Conservation (phyloP, 1,140 invertebrate species). For the Melanaphis sacchari region DNA sequence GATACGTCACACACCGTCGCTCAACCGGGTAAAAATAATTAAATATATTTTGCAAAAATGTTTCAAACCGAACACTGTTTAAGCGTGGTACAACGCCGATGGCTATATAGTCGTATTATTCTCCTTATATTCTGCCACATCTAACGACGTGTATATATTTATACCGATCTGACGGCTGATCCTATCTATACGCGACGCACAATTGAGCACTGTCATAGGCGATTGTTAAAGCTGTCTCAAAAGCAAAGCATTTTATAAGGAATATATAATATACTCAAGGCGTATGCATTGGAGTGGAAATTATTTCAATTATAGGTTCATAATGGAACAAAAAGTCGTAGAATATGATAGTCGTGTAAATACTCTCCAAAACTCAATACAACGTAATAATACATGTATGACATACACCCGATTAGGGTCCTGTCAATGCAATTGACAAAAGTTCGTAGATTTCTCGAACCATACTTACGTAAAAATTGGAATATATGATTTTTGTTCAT, state of each 20-base stretch:
- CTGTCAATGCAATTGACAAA: background rate
- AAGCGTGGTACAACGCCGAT: background rate
- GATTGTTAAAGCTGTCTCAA: background rate
- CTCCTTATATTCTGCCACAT: background rate
- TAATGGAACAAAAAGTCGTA: slow-evolving; percentile 11
- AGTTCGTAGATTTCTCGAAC: background rate
- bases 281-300: background rate
- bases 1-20: background rate
- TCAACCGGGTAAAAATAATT: background rate
- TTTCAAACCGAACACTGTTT: background rate
- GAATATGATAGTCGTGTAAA: background rate
- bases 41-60: background rate
- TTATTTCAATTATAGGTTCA: slow-evolving; percentile 24
- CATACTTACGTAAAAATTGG: background rate
- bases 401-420: background rate
- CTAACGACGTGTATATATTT: background rate
- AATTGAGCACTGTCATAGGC: background rate
- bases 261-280: background rate
- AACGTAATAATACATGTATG: background rate
- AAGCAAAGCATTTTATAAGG: background rate
- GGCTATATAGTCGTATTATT: background rate
- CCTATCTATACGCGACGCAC: background rate
- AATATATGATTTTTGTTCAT: background rate
- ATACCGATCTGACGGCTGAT: background rate
- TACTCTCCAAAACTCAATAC: background rate